Evolutionary conservation across 2,797 vertebrate species (phyloP), one percentile per base, ranked within the genome.

Genomic region (Eutrigla gurnardus): DNA sequence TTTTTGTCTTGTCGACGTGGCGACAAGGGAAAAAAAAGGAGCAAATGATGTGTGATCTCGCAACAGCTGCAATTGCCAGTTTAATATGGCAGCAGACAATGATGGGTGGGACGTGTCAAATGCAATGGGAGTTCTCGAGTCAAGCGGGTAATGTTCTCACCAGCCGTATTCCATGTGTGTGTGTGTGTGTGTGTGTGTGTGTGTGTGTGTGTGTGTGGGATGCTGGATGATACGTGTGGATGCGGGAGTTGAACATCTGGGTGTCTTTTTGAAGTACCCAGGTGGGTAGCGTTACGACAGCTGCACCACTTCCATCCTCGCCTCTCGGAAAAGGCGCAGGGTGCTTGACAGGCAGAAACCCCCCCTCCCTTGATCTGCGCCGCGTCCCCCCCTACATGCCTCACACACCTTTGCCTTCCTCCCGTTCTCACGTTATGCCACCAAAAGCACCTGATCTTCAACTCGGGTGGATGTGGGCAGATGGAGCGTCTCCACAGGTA

Each of bases 191-290:
- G 69, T 49, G 61, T 63, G 60, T 33, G 25, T 61, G 54, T 32
- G 40, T 46, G 67, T 46, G 64, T 60, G 58, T 32, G n/a, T 60
- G 52, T 25, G 40, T 50, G 69, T 46, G 65, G 52, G 63, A 32
- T 32, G 52, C 12, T 14, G 11, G 52, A 33, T 53, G 25, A 5
- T 11, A 15, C 42, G 59, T 40, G 66, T 53, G 63, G 7, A 8
- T 40, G 55, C 18, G 37, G 25, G 73, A 76, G 69, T 46, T 53
- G 75, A 93, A 92, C 93, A 93, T 92, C 93, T 94, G 93, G 91
- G 79, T 71, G 53, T 89, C 86, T 91, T 91, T 94, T 89, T 92
- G 91, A 94, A 92, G 89, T 82, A 81, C 88, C 90, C 93, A 92
- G 89, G 88, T 94, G 91, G 81, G 85, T 78, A 70, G 77, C 64